Conservation (phyloP, 2,888 invertebrate species). For the Hanleya hanleyi region DNA sequence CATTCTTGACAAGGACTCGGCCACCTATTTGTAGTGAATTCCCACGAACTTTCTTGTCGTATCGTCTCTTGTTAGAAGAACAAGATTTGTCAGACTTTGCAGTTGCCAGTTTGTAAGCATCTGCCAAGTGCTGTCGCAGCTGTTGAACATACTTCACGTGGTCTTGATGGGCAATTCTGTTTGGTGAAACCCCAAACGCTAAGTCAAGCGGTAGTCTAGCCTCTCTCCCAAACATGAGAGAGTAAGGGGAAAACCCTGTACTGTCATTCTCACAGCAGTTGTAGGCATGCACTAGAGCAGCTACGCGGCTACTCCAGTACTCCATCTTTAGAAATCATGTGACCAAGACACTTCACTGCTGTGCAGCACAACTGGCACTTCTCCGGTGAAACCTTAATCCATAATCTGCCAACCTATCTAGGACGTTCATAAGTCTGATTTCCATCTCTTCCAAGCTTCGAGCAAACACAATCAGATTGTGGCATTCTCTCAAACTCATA, state of each 20-base stretch:
- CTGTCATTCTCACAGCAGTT: constrained; percentile 29
- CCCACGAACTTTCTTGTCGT: constrained; percentile 12
- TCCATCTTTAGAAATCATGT: neutral
- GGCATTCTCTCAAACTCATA: constrained; percentile 1
- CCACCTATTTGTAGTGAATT: constrained; percentile 18
- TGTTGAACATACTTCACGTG: neutral
- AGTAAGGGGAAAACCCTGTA: constrained; percentile 24
- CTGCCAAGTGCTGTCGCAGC: neutral
- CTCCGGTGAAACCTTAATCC: neutral
- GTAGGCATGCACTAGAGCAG: constrained; percentile 24
- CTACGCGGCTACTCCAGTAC: constrained; percentile 18
- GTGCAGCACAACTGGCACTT: neutral
- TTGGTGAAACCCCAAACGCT: neutral
- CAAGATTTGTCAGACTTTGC: neutral
- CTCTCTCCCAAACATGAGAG: constrained; percentile 30
- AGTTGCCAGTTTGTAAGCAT: neutral
- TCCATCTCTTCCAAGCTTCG: constrained; percentile 2
- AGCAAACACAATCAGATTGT: neutral
- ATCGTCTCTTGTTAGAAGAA: constrained; percentile 8
- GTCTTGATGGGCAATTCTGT: neutral
- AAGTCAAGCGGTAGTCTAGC: constrained; percentile 18
- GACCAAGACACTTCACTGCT: neutral
- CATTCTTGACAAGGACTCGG: constrained; percentile 21
- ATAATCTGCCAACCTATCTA: neutral
- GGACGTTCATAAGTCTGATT: neutral